These are phyloP conservation scores for Apostichopus parvimensis DNA, from an alignment of 35 echinoderm and acorn worm genomes.

Conservation along the genomic window DNA sequence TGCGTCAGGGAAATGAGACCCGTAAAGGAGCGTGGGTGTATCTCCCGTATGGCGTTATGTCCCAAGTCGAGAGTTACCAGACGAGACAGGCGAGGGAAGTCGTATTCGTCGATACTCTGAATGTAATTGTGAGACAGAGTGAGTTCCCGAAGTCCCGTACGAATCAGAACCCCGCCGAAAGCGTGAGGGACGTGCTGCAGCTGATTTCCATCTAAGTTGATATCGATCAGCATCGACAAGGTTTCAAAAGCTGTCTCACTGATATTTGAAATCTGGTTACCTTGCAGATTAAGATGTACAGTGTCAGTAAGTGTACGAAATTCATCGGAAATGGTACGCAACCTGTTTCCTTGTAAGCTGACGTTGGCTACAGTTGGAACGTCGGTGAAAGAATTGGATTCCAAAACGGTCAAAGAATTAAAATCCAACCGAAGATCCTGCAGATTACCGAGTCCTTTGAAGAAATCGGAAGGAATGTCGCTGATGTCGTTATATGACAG, in stretches of 20 bases:
- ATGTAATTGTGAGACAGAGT: constrained; percentile 40
- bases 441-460: constrained; percentile 49
- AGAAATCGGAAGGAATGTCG: constrained; percentile 45
- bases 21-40: neutral
- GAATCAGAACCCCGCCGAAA: neutral
- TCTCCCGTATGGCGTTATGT: constrained; percentile 45
- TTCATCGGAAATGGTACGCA: constrained; percentile 19
- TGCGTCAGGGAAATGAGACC: constrained; percentile 10
- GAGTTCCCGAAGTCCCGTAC: neutral
- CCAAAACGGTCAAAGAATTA: constrained; percentile 39
- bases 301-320: constrained; percentile 25
- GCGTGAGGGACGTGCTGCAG: constrained; percentile 31
- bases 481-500: constrained; percentile 48
- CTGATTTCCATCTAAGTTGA: constrained; percentile 58
- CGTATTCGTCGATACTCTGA: neutral
- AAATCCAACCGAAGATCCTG: constrained; percentile 34
- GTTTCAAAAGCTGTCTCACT: constrained; percentile 25
- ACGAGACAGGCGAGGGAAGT: constrained; percentile 27
- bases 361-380: constrained; percentile 42
- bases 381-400: constrained; percentile 30
- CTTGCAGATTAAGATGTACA: constrained; percentile 39
- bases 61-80: constrained; percentile 36
- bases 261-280: constrained; percentile 34
- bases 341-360: constrained; percentile 51
- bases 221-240: constrained; percentile 4